phyloP scores from a whole-genome alignment of 2,797 vertebrate species.

The Heliangelus exortis region DNA sequence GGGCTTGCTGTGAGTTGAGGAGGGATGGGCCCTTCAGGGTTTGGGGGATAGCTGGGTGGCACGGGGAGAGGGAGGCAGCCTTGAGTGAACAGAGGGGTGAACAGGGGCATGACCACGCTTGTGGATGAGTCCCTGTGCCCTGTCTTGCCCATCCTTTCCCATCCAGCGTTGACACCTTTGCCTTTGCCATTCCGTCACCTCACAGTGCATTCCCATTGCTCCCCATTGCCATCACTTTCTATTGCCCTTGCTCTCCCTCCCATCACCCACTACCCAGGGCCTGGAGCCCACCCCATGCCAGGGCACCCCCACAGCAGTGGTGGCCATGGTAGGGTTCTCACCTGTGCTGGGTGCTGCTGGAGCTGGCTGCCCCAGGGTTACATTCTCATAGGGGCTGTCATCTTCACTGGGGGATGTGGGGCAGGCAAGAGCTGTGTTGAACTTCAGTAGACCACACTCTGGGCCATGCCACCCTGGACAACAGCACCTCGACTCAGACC shows the following conservation, averaged over 20 bases:
- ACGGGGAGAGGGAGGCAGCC: not conserved
- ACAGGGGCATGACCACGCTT: not conserved
- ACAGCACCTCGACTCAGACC: not conserved
- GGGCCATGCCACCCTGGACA: constrained; percentile 19
- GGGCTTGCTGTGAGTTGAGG: constrained; percentile 68
- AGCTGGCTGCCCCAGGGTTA: no score
- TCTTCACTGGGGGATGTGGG: not conserved
- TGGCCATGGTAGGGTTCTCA: rapidly evolving
- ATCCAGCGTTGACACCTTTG: no score
- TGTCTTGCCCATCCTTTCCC: not conserved
- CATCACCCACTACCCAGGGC: not conserved
- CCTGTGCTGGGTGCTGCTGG: not conserved
- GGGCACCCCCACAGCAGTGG: rapidly evolving
- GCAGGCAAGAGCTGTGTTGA: not conserved
- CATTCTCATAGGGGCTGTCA: constrained; percentile 26
- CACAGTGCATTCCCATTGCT: no score
- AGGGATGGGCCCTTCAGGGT: not conserved
- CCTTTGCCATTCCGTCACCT: no score
- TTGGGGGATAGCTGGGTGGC: not conserved
- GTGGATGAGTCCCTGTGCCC: not conserved
- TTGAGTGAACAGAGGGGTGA: rapidly evolving
- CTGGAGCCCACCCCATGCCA: rapidly evolving
- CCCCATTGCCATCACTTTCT: no score
- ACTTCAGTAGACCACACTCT: constrained; percentile 72
- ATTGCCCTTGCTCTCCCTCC: no score